These are phyloP conservation scores for Helleia helle DNA, from an alignment of 2,888 invertebrate genomes.

Conservation along the genomic window DNA sequence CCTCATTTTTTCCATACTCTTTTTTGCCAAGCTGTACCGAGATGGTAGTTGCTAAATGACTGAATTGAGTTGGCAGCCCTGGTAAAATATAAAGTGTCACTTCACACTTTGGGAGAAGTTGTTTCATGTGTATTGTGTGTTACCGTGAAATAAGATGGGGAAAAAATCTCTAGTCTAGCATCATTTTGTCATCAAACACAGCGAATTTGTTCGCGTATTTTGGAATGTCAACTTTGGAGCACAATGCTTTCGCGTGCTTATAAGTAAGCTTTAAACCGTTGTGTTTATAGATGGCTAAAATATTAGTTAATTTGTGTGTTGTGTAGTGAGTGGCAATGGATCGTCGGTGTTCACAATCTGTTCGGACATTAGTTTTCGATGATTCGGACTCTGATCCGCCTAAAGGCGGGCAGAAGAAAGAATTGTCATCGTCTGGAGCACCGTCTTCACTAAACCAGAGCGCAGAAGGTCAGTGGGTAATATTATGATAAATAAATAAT, in stretches of 20 bases:
- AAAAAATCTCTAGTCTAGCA: conserved; percentile 26
- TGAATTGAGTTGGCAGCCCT: no score
- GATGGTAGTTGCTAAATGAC: no score
- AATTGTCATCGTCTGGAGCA: conserved; percentile 42
- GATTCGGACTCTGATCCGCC: conserved; percentile 77
- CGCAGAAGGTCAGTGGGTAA: conserved; percentile 50
- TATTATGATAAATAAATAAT: conserved; percentile 26
- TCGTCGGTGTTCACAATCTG: conserved; percentile 79
- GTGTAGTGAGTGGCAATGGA: conserved; percentile 63
- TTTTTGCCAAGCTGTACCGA: no score
- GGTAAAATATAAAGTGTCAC: no score
- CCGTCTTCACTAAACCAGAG: conserved; percentile 58
- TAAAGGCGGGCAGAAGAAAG: conserved; percentile 56
- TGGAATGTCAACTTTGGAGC: conserved; percentile 13
- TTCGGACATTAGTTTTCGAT: conserved; percentile 84
- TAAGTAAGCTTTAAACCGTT: conserved; percentile 22
- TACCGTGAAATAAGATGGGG: conserved; percentile 49
- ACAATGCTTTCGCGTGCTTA: conserved; percentile 16
- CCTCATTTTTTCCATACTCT: no score
- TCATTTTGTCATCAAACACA: conserved; percentile 18
- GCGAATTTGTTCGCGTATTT: conserved; percentile 13
- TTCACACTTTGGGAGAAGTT: conserved; percentile 28
- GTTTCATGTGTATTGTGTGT: no score
- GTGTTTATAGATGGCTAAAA: conserved; percentile 56
- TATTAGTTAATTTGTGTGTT: conserved; percentile 51